phyloP scores from a whole-genome alignment of 1,140 invertebrate genomes.

The Colletes gigas region DNA sequence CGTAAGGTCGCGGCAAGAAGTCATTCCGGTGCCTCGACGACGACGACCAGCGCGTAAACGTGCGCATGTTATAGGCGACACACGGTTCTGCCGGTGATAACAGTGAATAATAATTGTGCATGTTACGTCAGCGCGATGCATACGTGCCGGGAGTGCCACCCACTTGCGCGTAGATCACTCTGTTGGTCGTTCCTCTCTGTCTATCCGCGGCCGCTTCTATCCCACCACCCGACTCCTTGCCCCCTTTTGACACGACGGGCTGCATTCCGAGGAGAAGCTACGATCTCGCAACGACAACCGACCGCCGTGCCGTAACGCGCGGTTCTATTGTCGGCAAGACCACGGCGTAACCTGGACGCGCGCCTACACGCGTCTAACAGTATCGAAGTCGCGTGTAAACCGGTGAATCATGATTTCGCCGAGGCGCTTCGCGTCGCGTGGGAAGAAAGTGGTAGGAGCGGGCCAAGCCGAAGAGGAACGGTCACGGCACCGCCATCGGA shows the following conservation, averaged over 20 bases:
- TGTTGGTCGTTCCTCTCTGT: slow-evolving; percentile 25
- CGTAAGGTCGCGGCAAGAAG: neutral
- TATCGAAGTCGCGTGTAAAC: slow-evolving; percentile 64
- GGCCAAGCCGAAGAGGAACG: neutral
- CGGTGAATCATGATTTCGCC: slow-evolving; percentile 62
- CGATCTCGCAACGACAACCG: slow-evolving; percentile 44
- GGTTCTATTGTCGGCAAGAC: slow-evolving; percentile 23
- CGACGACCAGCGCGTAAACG: neutral
- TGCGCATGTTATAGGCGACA: slow-evolving; percentile 1
- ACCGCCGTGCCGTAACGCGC: slow-evolving; percentile 24
- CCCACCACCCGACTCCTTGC: neutral
- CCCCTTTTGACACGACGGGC: slow-evolving; percentile 54
- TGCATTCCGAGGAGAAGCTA: slow-evolving; percentile 68
- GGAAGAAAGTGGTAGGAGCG: slow-evolving; percentile 40
- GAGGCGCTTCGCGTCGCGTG: slow-evolving; percentile 46
- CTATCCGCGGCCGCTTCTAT: neutral
- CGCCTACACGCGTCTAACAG: slow-evolving; percentile 65
- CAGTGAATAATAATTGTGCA: slow-evolving; percentile 73
- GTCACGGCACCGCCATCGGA: slow-evolving; percentile 20
- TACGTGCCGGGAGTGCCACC: slow-evolving; percentile 68
- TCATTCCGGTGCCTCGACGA: neutral
- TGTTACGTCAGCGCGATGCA: slow-evolving; percentile 73
- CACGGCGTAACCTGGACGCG: slow-evolving; percentile 29
- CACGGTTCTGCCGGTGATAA: slow-evolving; percentile 56
- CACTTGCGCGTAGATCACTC: slow-evolving; percentile 72